These are phyloP conservation scores for Psammodynastes pulverulentus DNA, from an alignment of 2,113 vertebrate species.

Conservation along the genomic window DNA sequence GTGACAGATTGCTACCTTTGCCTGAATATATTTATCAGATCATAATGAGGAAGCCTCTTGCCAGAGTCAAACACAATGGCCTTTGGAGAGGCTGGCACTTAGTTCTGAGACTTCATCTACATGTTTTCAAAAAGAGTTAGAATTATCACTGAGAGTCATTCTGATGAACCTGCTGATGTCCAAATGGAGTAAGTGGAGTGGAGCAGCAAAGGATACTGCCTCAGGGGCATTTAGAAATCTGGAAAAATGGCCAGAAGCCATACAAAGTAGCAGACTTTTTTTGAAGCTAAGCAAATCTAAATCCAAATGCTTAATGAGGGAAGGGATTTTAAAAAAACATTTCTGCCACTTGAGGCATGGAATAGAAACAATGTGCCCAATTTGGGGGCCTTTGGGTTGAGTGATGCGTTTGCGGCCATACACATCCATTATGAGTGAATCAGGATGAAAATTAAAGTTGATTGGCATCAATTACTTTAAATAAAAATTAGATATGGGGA, in stretches of 20 bases:
- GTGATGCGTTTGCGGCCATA: not conserved
- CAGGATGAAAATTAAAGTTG: not conserved
- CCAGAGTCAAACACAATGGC: not conserved
- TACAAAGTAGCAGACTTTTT: not conserved
- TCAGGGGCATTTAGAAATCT: not conserved
- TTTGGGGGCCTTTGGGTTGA: not conserved
- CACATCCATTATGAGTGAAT: not conserved
- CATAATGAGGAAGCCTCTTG: conserved; percentile 15
- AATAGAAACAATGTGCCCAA: not conserved
- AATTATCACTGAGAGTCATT: not conserved
- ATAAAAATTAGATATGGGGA: not conserved
- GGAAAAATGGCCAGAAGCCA: not conserved
- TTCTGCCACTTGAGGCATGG: not conserved
- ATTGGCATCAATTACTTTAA: not conserved
- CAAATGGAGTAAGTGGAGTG: not conserved
- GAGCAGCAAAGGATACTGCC: not conserved
- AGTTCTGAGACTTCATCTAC: not conserved
- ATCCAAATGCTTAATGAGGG: not conserved
- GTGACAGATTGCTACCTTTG: conserved; percentile 17
- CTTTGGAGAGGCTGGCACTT: not conserved
- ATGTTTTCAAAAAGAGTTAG: not conserved
- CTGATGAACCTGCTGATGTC: not conserved
- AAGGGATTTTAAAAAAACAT: too few species aligned
- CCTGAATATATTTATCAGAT: not conserved
- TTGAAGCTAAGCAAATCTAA: not conserved